Base-by-base conservation (phyloP, 2,113 vertebrate genomes). In the Arvicanthis niloticus region DNA sequence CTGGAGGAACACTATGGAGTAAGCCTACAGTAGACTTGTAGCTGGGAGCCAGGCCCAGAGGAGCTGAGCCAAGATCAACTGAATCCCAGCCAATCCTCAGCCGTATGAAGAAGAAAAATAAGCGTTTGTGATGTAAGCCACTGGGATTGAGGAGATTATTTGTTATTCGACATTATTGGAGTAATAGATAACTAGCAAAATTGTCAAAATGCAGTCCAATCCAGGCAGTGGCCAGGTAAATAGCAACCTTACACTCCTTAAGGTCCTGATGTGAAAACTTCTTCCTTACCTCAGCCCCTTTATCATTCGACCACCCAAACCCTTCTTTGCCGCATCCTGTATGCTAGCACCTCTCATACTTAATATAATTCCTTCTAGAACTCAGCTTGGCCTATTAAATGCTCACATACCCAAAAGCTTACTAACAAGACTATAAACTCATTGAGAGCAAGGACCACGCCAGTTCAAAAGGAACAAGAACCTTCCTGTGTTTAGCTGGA, bases 41-140 rank as follows among this genome's bases (percentile, higher is more conserved):
- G 48, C 16, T 37, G 82, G 58, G 93, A 96, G 42, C 51, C 37
- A 34, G 53, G 65, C 77, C 58, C 84, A 81, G 42, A 76, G 9
- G 15, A 72, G 73, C 78, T 45, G 17, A 88, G 91, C 81, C 91
- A 97, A 73, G 94, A 94, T 15, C 92, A 96, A 73, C 85, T 62
- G 89, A 68, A 9, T 34, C 53, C 45, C 89, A 77, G 88, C 89
- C 94, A 95, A 56, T 16, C 76, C 40, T 86, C 37, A 92, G 58
- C 45, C 34, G 42, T 77, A n/a, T 17, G 37, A 97, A 48, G 85
- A 91, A 84, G 40, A 90, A 91, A 91, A 94, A 78, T 10, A 81
- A 94, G 70, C 19, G 53, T 42, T 45, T 48, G 56, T 87, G 72
- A 86, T 48, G 5, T 81, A 60, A 93, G 78, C 92, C 93, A 82